Evolutionary conservation across 2,888 invertebrate species (phyloP), one percentile per base, ranked within the genome.

Genomic region (Aplocera efformata): DNA sequence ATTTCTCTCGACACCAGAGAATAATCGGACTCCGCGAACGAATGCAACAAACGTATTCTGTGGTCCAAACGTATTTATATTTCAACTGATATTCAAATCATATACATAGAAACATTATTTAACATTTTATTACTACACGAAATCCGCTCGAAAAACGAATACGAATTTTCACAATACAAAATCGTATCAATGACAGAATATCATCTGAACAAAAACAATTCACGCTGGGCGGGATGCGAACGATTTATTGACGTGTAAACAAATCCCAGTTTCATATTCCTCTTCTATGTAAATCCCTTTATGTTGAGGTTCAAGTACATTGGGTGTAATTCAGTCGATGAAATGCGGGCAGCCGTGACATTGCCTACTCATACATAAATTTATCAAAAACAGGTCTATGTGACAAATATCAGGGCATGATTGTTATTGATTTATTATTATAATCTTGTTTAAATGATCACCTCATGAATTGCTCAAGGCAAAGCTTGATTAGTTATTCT

Each of bases 311-410:
- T 58, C 48, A 39, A 50, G 56, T 54, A 58, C 56, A 63, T 58
- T 56, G 57, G 48, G 43, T 49, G 56, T 61, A 56, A 65, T 67
- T 60, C 63, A 58, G 55, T 48, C 59, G 56, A 64, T 59, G 57
- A 65, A 57, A 38, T 37, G 52, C 52, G 51, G 52, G 45, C 43
- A 37, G 36, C 53, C 57, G 46, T 58, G 54, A 48, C 50, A 55
- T 13, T n/a, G n/a, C n/a, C n/a, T n/a, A n/a, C n/a, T n/a, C 54
- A 47, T 56, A 49, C 60, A 68, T 68, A 63, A n/a, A 70, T 69
- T 63, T 62, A 70, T 68, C 67, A 67, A 67, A 63, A 55, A 53
- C 48, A 47, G 58, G 60, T 50, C 52, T 53, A 44, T 17, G 13
- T 17, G 13, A 17, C 13, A 17, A 17, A 17, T 3, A 17, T 2